Evolutionary conservation across 1,140 invertebrate genomes (phyloP).

Genomic region (Ridgeia piscesae): DNA sequence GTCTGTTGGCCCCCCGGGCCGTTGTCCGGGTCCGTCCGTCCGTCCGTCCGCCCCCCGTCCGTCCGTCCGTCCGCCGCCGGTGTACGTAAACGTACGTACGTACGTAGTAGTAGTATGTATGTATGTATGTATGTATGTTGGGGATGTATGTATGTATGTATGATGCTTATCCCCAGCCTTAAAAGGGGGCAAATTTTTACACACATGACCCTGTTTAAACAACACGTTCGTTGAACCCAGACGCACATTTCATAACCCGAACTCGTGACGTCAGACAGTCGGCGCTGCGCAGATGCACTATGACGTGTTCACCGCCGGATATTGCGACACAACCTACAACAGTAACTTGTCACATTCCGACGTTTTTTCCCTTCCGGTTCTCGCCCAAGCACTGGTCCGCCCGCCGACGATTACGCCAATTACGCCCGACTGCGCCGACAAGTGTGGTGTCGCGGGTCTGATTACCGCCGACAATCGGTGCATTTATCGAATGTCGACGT

Average conservation of each 20-base stretch:
- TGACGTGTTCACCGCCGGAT: neutral
- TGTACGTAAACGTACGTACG: neutral
- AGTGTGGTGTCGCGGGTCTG: neutral
- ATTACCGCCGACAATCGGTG: neutral
- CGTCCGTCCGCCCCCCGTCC: too few relatives aligned
- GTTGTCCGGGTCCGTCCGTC: too few relatives aligned
- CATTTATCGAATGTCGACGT: conserved; percentile 1
- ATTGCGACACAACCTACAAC: neutral
- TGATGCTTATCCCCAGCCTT: neutral
- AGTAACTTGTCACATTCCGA: too few relatives aligned
- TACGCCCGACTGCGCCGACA: neutral
- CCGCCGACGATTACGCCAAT: neutral
- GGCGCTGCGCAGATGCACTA: neutral
- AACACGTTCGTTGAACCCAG: neutral
- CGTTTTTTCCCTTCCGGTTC: neutral
- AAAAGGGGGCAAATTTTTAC: neutral
- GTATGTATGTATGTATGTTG: conserved; percentile 64
- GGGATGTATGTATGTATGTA: conserved; percentile 10
- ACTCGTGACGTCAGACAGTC: neutral
- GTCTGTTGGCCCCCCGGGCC: too few relatives aligned
- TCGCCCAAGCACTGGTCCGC: neutral
- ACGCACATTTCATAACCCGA: neutral
- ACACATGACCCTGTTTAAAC: neutral
- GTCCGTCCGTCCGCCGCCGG: too few relatives aligned
- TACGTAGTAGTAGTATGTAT: neutral